Base-by-base conservation (phyloP, 2,888 invertebrate genomes). In the Ptilodon capucinus region DNA sequence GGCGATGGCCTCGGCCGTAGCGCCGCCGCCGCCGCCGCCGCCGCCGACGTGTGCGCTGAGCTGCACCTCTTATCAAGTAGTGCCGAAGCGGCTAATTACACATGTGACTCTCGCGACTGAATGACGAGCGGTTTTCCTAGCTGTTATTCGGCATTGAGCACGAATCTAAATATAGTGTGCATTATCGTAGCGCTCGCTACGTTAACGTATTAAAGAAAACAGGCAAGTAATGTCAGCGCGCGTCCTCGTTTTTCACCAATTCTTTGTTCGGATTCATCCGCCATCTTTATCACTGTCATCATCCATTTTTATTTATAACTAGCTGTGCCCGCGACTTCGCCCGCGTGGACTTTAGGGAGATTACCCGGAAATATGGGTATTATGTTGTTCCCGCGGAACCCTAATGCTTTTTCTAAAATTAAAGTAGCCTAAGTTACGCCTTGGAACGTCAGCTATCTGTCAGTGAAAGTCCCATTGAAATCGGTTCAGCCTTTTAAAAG, bases 131-230 rank as follows among this genome's bases (percentile, higher is more conserved):
- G 32, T 44, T 38, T 46, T 42, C 32, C 42, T 42, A 45, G 40
- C 44, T 42, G 44, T 42, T 55, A 49, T 50, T 60, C 53, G 62
- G 34, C 62, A 59, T 62, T 59, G 62, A 59, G 53, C 44, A 44
- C 45, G 30, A 49, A 48, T 53, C 48, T 47, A 17, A 45, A 46
- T 46, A 36, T 40, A 46, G 49, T 45, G 39, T 44, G 32, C 40
- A 35, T 32, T 53, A 43, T 49, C 38, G 13, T 25, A 14, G 25
- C 25, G 11, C 19, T 19, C 21, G 18, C 21, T 38, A n/a, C 25
- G 9, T 23, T 23, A 25, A 30, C n/a, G 21, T 49, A 51, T 43
- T 40, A 44, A 40, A 40, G 9, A 40, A 28, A n/a, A 23, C 7
- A 23, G 6, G 4, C 23, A 23, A 23, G 23, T 23, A 21, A 4